Base-by-base conservation (phyloP, 2,888 invertebrate species). In the Rapana venosa region DNA sequence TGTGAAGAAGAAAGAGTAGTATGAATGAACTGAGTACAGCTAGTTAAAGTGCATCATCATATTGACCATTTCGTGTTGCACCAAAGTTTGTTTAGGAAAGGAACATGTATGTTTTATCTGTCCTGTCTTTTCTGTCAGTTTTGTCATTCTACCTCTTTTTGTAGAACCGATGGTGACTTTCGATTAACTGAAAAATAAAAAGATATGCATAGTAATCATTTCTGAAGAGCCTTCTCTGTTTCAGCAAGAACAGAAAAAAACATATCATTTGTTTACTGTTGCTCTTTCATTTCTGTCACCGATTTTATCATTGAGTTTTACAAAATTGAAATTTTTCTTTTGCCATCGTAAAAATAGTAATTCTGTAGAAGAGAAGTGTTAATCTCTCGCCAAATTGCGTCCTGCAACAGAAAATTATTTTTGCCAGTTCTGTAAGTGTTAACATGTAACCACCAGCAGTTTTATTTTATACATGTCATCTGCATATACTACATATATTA, bases 391-490 rank as follows among this genome's bases (percentile, higher is more conserved):
- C 30, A 83, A 83, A 83, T 30, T 83, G 81, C 47, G 36, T 36
- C 15, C 26, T 36, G 22, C 30, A 22, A 79, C 79, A 79, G 15
- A 74, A 11, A 79, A 79, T 35, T 35, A 66, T 79, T 35, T 79
- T 79, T 79, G 13, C 15, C 35, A 79, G 35, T 79, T 47, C 35
- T 79, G 32, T 35, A 20, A 79, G 79, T 79, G 30, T 26, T 26
- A 26, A 83, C 17, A 83, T 83, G 81, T 83, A 83, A 36, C 36
- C 81, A 13, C 36, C 26, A 36, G 81, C 20, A 66, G 26, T 22
- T n/a, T 36, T 83, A 30, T 83, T 47, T 36, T 83, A 32, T 17
- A 79, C 79, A 47, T 81, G 36, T 85, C 85, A 86, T 85, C 85
- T 58, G 17, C 61, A 61, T 85, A 79, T 79, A 79, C 47, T 70